A percentile compares a stretch with the other conserved stretches of the same genome.
Evolutionary conservation across 2,888 invertebrate species (phyloP).

Genomic region (Clunio marinus): DNA sequence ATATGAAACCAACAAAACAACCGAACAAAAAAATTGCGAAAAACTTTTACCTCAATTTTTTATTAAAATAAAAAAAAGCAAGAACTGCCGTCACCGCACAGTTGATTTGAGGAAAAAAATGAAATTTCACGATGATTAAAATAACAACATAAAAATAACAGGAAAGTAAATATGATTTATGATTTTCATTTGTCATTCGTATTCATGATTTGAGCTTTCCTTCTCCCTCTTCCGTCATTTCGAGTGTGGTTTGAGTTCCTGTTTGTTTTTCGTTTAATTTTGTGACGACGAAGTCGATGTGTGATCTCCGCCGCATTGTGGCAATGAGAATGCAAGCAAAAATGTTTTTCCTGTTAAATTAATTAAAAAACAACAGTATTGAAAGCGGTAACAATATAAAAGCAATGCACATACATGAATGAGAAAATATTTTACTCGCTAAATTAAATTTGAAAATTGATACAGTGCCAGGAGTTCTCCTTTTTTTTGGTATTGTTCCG

Average conservation of each 20-base stretch:
- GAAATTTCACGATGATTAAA: constrained; percentile 25
- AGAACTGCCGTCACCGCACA: background rate
- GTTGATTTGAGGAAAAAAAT: background rate
- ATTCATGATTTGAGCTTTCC: background rate
- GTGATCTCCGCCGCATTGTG: background rate
- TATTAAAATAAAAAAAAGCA: background rate
- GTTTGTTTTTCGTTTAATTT: constrained; percentile 3
- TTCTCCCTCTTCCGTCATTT: background rate
- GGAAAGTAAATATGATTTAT: constrained; percentile 33
- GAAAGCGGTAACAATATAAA: constrained; percentile 23
- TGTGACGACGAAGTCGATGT: background rate
- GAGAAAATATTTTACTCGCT: constrained; percentile 1
- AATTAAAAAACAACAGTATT: constrained; percentile 38
- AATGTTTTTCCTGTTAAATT: constrained; percentile 38
- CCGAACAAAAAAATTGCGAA: background rate
- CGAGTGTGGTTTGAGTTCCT: background rate
- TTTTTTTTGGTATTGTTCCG: background rate
- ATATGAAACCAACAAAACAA: constrained; percentile 7
- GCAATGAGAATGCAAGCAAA: constrained; percentile 22
- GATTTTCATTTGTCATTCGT: constrained; percentile 36
- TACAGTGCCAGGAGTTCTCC: background rate
- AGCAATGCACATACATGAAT: background rate
- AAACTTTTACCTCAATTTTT: background rate
- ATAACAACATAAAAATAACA: constrained; percentile 26
- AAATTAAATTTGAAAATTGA: constrained; percentile 37